phyloP scores from a whole-genome alignment of 1,140 invertebrate genomes.

The Eupristina koningsbergeri region DNA sequence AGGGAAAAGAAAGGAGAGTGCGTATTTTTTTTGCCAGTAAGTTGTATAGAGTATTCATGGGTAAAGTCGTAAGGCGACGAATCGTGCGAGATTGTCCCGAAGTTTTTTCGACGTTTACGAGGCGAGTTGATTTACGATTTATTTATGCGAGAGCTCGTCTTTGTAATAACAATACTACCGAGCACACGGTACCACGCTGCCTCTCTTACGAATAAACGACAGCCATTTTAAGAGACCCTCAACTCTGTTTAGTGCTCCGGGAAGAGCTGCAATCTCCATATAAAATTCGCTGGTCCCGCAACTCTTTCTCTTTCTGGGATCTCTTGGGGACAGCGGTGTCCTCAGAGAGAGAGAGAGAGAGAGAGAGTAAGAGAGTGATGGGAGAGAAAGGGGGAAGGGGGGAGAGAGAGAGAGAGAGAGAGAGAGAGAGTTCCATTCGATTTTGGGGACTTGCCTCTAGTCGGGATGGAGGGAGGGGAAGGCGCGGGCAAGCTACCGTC shows the following conservation, averaged over 20 bases:
- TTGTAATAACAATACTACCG: constrained; percentile 61
- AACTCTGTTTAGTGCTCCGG: constrained; percentile 65
- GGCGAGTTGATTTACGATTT: constrained; percentile 69
- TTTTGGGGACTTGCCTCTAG: no score
- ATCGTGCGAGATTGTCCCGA: constrained; percentile 59
- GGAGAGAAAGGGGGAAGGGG: no score
- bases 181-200: constrained; percentile 58
- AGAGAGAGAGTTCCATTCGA: no score
- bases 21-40: neutral
- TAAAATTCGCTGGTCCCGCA: constrained; percentile 62
- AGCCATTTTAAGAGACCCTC: constrained; percentile 65
- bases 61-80: constrained; percentile 34
- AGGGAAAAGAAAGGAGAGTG: neutral
- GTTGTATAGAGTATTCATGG: constrained; percentile 15
- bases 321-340: no score
- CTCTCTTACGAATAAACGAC: constrained; percentile 66
- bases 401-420: no score
- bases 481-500: constrained; percentile 32
- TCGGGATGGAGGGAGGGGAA: no score
- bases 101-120: constrained; percentile 65
- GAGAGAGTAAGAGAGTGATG: no score
- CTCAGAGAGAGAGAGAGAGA: no score
- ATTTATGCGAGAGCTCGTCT: constrained; percentile 67
- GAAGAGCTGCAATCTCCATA: constrained; percentile 66
- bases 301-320: neutral